Conservation (phyloP, 2,113 vertebrate genomes). For the Peromyscus californicus region DNA sequence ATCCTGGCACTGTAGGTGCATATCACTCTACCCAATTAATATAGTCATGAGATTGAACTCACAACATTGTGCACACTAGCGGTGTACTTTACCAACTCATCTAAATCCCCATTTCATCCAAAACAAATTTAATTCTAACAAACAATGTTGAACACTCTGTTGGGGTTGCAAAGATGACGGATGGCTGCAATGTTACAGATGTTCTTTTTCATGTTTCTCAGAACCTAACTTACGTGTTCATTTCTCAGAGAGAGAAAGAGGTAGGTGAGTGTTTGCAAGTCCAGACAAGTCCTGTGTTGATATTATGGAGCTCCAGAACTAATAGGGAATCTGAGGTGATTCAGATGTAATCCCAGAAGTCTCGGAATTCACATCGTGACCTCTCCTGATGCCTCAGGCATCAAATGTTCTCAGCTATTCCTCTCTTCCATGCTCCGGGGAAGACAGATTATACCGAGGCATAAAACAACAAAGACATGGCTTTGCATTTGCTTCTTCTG, state of each 20-base stretch:
- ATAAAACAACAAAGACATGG: not conserved
- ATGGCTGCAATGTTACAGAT: too few relatives aligned
- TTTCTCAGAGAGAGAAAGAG: not conserved
- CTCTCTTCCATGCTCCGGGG: not conserved
- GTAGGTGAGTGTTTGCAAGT: not conserved
- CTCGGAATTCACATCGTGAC: not conserved
- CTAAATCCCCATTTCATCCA: not conserved
- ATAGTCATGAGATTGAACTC: not conserved
- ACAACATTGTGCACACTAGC: too few relatives aligned
- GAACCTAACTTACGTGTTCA: not conserved
- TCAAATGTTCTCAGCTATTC: not conserved
- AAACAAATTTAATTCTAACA: not conserved
- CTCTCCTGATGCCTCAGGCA: not conserved
- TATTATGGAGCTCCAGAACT: not conserved
- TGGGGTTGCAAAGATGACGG: not conserved
- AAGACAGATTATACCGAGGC: not conserved
- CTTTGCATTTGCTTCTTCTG: conserved; percentile 14
- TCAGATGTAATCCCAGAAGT: not conserved
- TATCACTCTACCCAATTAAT: not conserved
- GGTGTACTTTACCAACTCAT: not conserved
- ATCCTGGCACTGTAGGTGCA: not conserved
- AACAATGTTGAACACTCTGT: not conserved
- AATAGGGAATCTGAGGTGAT: not conserved
- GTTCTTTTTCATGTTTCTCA: not conserved
- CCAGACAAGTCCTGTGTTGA: not conserved